phyloP scores from a whole-genome alignment of 2,113 vertebrate species.

The Pelecanoides urinatrix region DNA sequence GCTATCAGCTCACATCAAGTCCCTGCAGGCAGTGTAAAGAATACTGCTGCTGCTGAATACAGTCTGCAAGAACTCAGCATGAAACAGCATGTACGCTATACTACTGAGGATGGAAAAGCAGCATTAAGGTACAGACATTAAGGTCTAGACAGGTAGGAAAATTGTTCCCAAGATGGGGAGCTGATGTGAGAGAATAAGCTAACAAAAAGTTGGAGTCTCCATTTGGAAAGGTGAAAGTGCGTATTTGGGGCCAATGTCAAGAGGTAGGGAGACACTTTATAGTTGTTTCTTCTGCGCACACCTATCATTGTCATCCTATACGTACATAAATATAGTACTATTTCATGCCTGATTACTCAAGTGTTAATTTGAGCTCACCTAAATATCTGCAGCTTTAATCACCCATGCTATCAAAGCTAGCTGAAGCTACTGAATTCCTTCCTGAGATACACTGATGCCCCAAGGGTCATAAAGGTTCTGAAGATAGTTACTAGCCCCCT shows the following conservation, averaged over 20 bases:
- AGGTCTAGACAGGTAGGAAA: neutral
- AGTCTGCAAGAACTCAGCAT: fast-evolving
- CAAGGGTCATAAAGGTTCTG: neutral
- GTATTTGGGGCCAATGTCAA: neutral
- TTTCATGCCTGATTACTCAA: neutral
- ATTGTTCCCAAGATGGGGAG: neutral
- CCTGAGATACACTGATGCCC: neutral
- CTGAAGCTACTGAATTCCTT: neutral
- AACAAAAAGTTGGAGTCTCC: neutral
- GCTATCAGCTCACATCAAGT: neutral
- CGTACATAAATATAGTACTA: neutral
- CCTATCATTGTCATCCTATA: neutral
- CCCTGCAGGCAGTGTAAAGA: neutral
- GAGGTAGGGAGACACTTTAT: neutral
- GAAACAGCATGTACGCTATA: fast-evolving
- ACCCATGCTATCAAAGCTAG: neutral
- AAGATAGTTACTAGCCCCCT: neutral
- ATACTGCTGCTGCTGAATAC: neutral
- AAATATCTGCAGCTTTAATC: neutral
- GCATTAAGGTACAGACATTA: neutral
- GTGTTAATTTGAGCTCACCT: neutral
- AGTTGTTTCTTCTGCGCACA: neutral
- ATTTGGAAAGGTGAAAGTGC: neutral
- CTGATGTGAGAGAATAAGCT: neutral
- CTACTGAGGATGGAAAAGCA: neutral